Evolutionary conservation across 1,140 invertebrate genomes (phyloP).

Genomic region (Oncopodura yosiiana): DNA sequence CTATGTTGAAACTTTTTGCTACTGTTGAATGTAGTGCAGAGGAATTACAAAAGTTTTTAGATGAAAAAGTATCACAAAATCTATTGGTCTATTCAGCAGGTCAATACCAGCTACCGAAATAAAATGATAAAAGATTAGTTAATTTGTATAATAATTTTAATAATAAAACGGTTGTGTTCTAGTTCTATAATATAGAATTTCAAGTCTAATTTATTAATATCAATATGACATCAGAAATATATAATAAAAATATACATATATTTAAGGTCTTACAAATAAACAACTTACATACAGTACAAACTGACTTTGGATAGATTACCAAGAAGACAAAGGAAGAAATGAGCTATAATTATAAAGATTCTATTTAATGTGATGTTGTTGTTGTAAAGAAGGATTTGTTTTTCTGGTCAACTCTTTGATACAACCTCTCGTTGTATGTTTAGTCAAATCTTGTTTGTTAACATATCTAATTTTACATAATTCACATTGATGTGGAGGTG

Average conservation of each 20-base stretch:
- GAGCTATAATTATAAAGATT: too few species aligned
- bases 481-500: constrained; percentile 3
- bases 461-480: constrained; percentile 11
- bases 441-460: constrained; percentile 22
- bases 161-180: neutral
- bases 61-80: constrained; percentile 63
- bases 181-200: too few species aligned
- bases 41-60: constrained; percentile 79
- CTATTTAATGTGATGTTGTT: too few species aligned
- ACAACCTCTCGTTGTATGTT: constrained; percentile 17
- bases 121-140: neutral
- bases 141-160: neutral
- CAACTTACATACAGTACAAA: too few species aligned
- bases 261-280: too few species aligned
- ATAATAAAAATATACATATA: too few species aligned
- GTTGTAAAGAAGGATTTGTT: neutral
- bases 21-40: constrained; percentile 77
- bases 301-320: too few species aligned
- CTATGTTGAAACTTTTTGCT: constrained; percentile 95
- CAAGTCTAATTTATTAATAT: neutral
- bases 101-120: constrained; percentile 31
- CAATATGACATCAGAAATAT: too few species aligned
- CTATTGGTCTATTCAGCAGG: constrained; percentile 23
- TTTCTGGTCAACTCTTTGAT: neutral
- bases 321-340: too few species aligned